Percentiles rank a stretch among this genome's conserved stretches.
phyloP scores from a whole-genome alignment of 2,113 vertebrate genomes.

The Rhabdornis inornatus region DNA sequence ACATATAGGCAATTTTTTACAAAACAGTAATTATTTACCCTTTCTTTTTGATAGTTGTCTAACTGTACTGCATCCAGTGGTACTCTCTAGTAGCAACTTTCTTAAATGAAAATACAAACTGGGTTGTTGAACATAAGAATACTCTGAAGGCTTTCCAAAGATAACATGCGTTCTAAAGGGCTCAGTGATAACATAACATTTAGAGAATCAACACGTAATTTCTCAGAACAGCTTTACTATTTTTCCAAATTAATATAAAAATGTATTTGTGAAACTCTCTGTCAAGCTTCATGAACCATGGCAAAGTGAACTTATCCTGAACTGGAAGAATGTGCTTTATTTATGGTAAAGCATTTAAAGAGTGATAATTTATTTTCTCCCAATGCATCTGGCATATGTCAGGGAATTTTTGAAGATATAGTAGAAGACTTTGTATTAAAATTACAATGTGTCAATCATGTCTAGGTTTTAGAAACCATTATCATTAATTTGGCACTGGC shows the following conservation, averaged over 20 bases:
- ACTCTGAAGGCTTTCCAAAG: not conserved
- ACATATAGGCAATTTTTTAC: not conserved
- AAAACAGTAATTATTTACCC: not conserved
- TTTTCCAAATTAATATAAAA: not conserved
- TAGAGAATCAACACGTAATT: not conserved
- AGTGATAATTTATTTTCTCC: not conserved
- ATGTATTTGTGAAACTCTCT: not conserved
- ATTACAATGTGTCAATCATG: not conserved
- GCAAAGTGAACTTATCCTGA: not conserved
- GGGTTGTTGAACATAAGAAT: not conserved
- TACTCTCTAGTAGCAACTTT: not conserved
- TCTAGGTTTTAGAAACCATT: not conserved
- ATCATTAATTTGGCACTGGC: not conserved
- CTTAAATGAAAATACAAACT: not conserved
- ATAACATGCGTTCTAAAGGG: not conserved
- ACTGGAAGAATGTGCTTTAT: not conserved
- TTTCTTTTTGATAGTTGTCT: conserved; percentile 11
- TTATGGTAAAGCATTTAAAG: not conserved
- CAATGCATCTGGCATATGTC: not conserved
- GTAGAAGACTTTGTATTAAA: not conserved
- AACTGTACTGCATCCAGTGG: not conserved
- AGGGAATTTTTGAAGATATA: not conserved
- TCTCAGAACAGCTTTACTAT: not conserved
- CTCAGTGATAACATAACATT: not conserved
- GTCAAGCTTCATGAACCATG: not conserved